A percentile compares a stretch with the other conserved stretches of the same genome.
Evolutionary conservation across 2,888 invertebrate genomes (phyloP).

Genomic region (Tiliacea aurago): DNA sequence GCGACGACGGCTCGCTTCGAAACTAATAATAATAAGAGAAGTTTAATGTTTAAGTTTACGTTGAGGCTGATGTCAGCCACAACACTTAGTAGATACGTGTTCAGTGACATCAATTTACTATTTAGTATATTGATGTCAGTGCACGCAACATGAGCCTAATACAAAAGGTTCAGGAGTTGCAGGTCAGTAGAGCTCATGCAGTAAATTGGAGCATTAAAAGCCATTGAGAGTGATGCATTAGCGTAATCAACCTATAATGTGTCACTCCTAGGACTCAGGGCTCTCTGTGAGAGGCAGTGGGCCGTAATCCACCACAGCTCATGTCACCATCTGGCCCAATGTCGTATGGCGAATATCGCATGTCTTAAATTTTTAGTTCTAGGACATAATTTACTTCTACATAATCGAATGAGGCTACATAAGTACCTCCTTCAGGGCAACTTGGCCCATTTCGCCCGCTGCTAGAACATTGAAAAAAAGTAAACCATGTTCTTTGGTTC

Average conservation of each 20-base stretch:
- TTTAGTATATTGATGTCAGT: not conserved
- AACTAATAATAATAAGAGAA: slow-evolving; percentile 11
- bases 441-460: too few relatives aligned
- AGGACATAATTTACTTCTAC: not conserved
- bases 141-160: too few relatives aligned
- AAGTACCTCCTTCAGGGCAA: not conserved
- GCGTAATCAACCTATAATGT: not conserved
- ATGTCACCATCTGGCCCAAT: too few relatives aligned
- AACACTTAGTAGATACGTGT: too few relatives aligned
- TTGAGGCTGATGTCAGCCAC: not conserved
- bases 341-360: not conserved
- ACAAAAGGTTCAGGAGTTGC: too few relatives aligned
- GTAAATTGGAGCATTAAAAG: not conserved
- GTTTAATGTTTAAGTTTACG: slow-evolving; percentile 3
- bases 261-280: not conserved
- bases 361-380: not conserved
- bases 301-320: not conserved
- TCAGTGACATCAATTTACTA: too few relatives aligned
- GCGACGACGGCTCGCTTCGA: slow-evolving; percentile 8
- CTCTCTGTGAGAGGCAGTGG: not conserved
- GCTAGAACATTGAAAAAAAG: not conserved
- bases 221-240: too few relatives aligned
- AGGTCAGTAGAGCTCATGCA: too few relatives aligned
- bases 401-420: not conserved
- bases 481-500: not conserved